Evolutionary conservation across 2,797 vertebrate genomes (phyloP).

Genomic region (Pseudotriccus pelzelni): DNA sequence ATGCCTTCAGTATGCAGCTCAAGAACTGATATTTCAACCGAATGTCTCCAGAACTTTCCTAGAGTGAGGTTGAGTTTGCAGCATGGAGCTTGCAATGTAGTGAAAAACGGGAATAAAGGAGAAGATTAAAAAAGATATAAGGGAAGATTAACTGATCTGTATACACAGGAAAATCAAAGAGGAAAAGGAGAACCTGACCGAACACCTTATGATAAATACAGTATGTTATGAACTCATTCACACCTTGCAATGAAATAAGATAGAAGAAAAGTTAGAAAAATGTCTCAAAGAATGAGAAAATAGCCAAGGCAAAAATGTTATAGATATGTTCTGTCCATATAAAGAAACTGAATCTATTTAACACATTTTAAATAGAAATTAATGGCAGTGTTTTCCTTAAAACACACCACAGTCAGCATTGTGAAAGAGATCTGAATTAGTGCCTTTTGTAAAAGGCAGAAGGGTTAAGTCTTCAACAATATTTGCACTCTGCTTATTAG

Average conservation of each 20-base stretch:
- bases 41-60: conserved; percentile 34
- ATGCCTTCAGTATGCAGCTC: conserved; percentile 33
- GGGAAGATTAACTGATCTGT: not conserved
- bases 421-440: not conserved
- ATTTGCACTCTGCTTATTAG: not conserved
- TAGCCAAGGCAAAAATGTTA: not conserved
- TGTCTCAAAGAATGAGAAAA: not conserved
- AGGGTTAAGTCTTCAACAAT: not conserved
- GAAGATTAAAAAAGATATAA: not conserved
- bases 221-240: not conserved
- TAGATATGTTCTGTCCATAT: not conserved
- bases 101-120: not conserved
- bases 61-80: not conserved
- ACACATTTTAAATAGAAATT: not conserved
- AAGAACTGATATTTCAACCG: conserved; percentile 36
- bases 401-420: not conserved
- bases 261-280: not conserved
- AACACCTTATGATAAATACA: not conserved
- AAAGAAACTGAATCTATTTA: not conserved
- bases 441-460: not conserved
- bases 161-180: not conserved
- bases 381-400: not conserved
- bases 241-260: not conserved
- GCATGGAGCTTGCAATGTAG: not conserved
- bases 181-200: not conserved